phyloP scores from a whole-genome alignment of 2,113 vertebrate species.

The Ctenodactylus gundi region DNA sequence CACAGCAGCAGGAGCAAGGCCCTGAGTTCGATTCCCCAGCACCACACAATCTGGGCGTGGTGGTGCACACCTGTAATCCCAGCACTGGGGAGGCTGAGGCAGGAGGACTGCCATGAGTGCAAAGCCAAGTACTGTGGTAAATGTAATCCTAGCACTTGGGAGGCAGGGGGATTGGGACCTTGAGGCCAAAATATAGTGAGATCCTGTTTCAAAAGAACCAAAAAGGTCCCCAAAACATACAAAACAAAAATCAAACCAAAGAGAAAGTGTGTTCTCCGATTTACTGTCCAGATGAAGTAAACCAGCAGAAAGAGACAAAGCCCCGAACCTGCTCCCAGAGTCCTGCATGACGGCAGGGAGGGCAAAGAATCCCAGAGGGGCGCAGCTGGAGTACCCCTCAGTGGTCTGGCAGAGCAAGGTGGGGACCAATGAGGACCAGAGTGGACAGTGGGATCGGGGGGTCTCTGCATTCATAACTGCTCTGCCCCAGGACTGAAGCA shows the following conservation, averaged over 20 bases:
- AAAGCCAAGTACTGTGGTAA: neutral
- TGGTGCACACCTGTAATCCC: too few relatives aligned
- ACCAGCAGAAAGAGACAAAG: constrained; percentile 50
- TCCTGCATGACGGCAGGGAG: constrained; percentile 45
- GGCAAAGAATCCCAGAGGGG: neutral
- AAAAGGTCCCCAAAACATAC: neutral
- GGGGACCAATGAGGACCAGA: constrained; percentile 41
- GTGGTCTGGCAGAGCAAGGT: constrained; percentile 51
- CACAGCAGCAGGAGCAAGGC: too few relatives aligned
- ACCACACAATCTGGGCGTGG: too few relatives aligned
- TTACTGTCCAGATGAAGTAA: constrained; percentile 22
- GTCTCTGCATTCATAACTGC: constrained; percentile 61
- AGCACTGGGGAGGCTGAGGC: too few relatives aligned
- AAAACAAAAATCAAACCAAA: neutral
- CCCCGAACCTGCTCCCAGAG: constrained; percentile 32
- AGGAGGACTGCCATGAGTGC: too few relatives aligned
- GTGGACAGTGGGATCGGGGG: constrained; percentile 60
- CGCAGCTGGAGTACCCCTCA: constrained; percentile 43
- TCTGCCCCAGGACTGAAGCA: constrained; percentile 48
- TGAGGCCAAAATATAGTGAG: neutral
- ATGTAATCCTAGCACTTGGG: neutral
- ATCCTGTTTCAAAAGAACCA: neutral
- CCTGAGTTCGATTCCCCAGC: too few relatives aligned
- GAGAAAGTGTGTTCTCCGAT: constrained; percentile 42
- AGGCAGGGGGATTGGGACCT: neutral